phyloP scores from a whole-genome alignment of 2,888 invertebrate species.

The Atherix ibis region DNA sequence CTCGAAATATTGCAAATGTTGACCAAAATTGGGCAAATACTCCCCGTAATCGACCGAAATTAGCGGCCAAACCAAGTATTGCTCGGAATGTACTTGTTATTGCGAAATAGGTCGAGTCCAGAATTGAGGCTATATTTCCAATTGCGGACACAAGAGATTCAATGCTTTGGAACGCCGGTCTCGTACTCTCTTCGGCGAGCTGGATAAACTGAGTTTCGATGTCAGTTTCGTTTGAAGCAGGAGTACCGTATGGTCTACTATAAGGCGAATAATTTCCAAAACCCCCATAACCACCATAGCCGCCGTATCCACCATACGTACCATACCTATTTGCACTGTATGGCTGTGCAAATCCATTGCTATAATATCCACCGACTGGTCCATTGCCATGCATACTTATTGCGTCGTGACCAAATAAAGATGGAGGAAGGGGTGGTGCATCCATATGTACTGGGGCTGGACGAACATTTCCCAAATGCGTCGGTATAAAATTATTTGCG shows the following conservation, averaged over 20 bases:
- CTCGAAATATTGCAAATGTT: constrained; percentile 66
- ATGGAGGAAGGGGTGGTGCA: constrained; percentile 15
- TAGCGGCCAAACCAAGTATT: constrained; percentile 89
- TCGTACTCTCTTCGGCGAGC: constrained; percentile 77
- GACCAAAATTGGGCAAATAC: constrained; percentile 79
- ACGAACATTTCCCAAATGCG: constrained; percentile 24
- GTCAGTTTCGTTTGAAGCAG: constrained; percentile 19
- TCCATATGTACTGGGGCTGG: constrained; percentile 4
- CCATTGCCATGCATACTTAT: constrained; percentile 5
- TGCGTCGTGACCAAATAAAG: too few species aligned
- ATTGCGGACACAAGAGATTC: constrained; percentile 85
- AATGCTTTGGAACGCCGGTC: constrained; percentile 88
- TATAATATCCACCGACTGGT: constrained; percentile 23
- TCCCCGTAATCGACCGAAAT: constrained; percentile 68
- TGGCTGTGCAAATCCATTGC: constrained; percentile 5
- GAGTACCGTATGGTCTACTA: constrained; percentile 19
- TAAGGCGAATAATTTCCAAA: constrained; percentile 18
- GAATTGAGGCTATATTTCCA: constrained; percentile 87
- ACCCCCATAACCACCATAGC: constrained; percentile 10
- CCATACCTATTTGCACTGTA: too few species aligned
- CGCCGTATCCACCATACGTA: constrained; percentile 13
- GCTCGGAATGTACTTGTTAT: constrained; percentile 91
- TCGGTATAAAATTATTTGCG: constrained; percentile 17
- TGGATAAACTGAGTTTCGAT: constrained; percentile 51
- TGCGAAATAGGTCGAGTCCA: constrained; percentile 92